Percentiles rank a stretch among this genome's conserved stretches.
phyloP scores from a whole-genome alignment of 2,113 vertebrate genomes.

The Laterallus jamaicensis region DNA sequence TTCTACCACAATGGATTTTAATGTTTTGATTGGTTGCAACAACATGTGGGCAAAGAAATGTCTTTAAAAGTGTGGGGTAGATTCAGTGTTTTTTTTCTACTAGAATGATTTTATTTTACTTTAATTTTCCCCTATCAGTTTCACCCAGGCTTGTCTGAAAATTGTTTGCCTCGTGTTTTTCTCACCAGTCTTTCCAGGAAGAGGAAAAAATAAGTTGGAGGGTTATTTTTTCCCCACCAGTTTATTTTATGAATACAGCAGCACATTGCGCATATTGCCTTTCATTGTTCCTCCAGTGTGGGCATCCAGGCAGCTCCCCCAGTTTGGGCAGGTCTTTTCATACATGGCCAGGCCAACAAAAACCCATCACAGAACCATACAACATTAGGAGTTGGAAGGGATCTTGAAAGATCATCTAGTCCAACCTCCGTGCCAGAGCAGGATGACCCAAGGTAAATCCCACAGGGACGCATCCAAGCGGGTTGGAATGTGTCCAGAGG shows the following conservation, averaged over 20 bases:
- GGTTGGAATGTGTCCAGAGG: too few species aligned
- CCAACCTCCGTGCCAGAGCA: too few species aligned
- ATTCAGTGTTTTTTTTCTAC: background rate
- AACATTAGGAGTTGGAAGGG: too few species aligned
- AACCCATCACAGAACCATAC: too few species aligned
- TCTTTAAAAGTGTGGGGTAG: background rate
- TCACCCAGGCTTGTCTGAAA: background rate
- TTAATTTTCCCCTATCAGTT: background rate
- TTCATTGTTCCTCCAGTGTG: background rate
- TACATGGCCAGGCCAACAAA: background rate
- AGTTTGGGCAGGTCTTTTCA: background rate
- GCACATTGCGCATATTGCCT: background rate
- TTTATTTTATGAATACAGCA: background rate
- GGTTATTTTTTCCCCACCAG: accelerated
- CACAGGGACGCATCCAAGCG: too few species aligned
- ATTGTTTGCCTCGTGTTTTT: background rate
- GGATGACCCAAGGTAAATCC: too few species aligned
- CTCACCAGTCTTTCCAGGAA: background rate
- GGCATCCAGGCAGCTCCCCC: background rate
- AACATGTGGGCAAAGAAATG: background rate
- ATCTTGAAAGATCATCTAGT: too few species aligned
- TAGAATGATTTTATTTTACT: background rate
- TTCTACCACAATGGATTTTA: background rate
- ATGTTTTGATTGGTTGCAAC: background rate
- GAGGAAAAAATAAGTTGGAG: background rate